Percentiles rank a stretch among this genome's conserved stretches.
These are phyloP conservation scores for Schizothorax lantsangensis DNA, from an alignment of 2,797 vertebrate genomes.

Conservation along the genomic window DNA sequence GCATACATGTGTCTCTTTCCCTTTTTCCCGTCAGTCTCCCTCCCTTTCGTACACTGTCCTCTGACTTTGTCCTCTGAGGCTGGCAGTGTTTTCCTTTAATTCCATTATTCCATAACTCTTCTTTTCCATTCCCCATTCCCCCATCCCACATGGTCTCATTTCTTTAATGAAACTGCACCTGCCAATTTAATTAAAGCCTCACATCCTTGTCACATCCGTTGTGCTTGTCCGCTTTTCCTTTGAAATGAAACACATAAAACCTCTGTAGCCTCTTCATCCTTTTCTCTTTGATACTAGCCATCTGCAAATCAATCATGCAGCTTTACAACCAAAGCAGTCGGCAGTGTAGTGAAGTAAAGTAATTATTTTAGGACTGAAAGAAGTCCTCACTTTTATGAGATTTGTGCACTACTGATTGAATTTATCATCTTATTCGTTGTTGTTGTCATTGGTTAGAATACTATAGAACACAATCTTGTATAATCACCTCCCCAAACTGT, in stretches of 20 bases:
- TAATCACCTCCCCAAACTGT: background rate
- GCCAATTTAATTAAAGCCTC: slow-evolving; percentile 73
- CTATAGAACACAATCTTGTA: background rate
- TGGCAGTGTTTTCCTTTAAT: slow-evolving; percentile 56
- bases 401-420: background rate
- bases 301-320: slow-evolving; percentile 54
- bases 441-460: background rate
- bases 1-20: background rate
- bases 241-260: slow-evolving; percentile 34
- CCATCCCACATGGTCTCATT: slow-evolving; percentile 16
- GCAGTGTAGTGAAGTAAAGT: background rate
- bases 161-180: slow-evolving; percentile 64
- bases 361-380: slow-evolving; percentile 5
- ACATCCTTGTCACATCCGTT: slow-evolving; percentile 30
- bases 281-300: slow-evolving; percentile 63
- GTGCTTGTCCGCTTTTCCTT: slow-evolving; percentile 5
- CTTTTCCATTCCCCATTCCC: slow-evolving; percentile 40
- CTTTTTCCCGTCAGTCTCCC: slow-evolving; percentile 16
- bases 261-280: slow-evolving; percentile 25
- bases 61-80: slow-evolving; percentile 35
- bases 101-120: slow-evolving; percentile 64
- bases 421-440: background rate
- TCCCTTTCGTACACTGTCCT: slow-evolving; percentile 32
- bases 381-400: background rate
- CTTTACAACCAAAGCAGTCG: slow-evolving; percentile 27